These are phyloP conservation scores for Drosophila austrosaltans DNA, from an alignment of 2,888 invertebrate genomes.

Conservation along the genomic window DNA sequence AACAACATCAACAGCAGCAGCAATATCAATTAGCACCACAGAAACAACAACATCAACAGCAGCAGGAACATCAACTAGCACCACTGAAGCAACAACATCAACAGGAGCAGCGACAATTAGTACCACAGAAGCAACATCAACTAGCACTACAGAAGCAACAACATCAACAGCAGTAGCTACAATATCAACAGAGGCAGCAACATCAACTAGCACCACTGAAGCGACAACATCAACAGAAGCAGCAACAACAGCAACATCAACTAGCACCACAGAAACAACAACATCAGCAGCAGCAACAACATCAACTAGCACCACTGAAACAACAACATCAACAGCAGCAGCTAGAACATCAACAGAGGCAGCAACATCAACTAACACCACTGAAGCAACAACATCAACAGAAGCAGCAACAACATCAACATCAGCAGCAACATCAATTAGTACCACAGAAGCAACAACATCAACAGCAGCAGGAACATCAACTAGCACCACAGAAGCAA, in stretches of 20 bases:
- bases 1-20: slow-evolving; percentile 30
- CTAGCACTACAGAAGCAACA: neutral
- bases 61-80: slow-evolving; percentile 10
- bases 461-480: slow-evolving; percentile 10
- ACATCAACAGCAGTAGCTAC: neutral
- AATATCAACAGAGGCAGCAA: neutral
- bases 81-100: neutral
- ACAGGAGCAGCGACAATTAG: slow-evolving; percentile 6
- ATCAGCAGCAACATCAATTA: slow-evolving; percentile 10
- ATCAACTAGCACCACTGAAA: neutral
- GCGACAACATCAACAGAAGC: slow-evolving; percentile 21
- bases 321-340: neutral
- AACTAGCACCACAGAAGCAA: neutral
- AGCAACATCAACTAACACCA: slow-evolving; percentile 4
- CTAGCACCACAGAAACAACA: neutral
- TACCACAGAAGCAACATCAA: neutral
- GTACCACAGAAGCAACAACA: neutral
- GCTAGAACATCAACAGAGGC: slow-evolving; percentile 2
- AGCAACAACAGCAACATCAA: slow-evolving; percentile 17
- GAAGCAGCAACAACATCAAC: slow-evolving; percentile 17
- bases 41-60: slow-evolving; percentile 14
- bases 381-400: slow-evolving; percentile 8
- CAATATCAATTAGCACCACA: neutral
- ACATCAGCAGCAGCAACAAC: slow-evolving; percentile 10
- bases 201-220: slow-evolving; percentile 4